Evolutionary conservation across 2,113 vertebrate species (phyloP).

Genomic region (Myrmecophaga tridactyla): DNA sequence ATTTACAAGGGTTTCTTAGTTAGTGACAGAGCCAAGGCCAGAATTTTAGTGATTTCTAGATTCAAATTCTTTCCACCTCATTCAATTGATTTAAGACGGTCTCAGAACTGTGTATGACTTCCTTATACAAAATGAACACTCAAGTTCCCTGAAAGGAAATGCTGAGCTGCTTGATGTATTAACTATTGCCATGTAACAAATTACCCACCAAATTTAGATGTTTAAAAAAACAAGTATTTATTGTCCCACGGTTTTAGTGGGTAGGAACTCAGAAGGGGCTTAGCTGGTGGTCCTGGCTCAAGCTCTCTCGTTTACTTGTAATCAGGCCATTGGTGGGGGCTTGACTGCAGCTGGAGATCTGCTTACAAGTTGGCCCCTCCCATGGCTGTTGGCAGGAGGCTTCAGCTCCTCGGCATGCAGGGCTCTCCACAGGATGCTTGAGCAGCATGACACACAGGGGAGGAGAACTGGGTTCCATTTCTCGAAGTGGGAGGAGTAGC

Average conservation of each 20-base stretch:
- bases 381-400: background rate
- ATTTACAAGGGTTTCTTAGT: background rate
- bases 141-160: background rate
- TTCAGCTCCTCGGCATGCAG: fast-evolving
- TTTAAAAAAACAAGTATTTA: background rate
- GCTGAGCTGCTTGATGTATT: background rate
- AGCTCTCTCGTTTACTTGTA: background rate
- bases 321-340: background rate
- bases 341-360: background rate
- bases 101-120: background rate
- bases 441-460: background rate
- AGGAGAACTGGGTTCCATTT: background rate
- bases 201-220: background rate
- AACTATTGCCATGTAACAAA: background rate
- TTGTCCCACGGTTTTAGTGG: background rate
- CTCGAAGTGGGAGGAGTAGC: background rate
- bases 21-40: background rate
- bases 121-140: background rate
- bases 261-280: background rate
- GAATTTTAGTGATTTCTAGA: background rate
- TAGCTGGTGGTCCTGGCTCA: background rate
- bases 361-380: background rate
- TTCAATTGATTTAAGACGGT: background rate
- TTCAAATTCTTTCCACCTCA: background rate
- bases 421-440: background rate